These are phyloP conservation scores for Eucera pruinosa DNA, from an alignment of 2,888 invertebrate species.

Conservation along the genomic window DNA sequence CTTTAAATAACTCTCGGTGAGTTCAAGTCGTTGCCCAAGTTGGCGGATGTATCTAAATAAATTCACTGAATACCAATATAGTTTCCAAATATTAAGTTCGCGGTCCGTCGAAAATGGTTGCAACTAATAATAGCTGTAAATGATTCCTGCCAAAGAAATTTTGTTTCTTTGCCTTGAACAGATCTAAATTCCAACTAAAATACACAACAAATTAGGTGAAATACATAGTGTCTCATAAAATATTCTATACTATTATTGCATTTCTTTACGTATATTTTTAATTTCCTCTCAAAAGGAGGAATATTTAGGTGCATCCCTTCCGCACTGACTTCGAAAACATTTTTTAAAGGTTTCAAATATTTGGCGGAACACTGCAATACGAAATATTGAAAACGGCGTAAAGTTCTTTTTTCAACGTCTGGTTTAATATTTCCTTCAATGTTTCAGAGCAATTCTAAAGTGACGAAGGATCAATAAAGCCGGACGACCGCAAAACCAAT, in stretches of 20 bases:
- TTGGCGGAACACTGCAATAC: too few relatives aligned
- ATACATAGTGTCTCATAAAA: too few relatives aligned
- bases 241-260: too few relatives aligned
- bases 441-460: constrained; percentile 11
- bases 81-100: background rate
- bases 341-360: too few relatives aligned
- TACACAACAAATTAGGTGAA: too few relatives aligned
- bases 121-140: constrained; percentile 19
- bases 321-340: too few relatives aligned
- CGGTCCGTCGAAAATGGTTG: background rate
- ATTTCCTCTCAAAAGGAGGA: too few relatives aligned
- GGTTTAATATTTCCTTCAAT: constrained; percentile 8
- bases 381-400: too few relatives aligned
- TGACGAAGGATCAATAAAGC: constrained; percentile 19
- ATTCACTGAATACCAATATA: background rate
- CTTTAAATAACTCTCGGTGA: constrained; percentile 3
- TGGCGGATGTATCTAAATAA: constrained; percentile 1
- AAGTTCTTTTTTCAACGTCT: too few relatives aligned
- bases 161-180: background rate
- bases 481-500: constrained; percentile 14
- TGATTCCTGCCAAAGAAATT: constrained; percentile 14
- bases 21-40: background rate
- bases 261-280: too few relatives aligned
- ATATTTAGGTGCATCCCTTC: too few relatives aligned
- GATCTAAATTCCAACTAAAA: too few relatives aligned